Evolutionary conservation across 1,140 invertebrate genomes (phyloP).

Genomic region (Eurytemora carolleeae): DNA sequence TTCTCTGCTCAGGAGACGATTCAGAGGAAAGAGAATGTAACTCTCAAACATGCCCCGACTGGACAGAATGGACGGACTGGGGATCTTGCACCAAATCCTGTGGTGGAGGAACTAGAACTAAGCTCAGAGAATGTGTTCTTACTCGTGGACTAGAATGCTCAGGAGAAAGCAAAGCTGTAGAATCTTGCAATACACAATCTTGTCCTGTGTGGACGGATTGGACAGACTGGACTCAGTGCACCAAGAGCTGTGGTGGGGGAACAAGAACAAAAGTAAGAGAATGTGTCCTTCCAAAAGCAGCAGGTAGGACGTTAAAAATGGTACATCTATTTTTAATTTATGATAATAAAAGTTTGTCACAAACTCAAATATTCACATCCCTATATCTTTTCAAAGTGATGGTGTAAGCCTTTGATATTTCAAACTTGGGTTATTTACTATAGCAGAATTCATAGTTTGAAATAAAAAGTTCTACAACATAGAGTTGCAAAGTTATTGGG

Average conservation of each 20-base stretch:
- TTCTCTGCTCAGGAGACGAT: background rate
- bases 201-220: conserved; percentile 5
- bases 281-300: background rate
- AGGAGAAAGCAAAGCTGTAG: background rate
- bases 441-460: no score
- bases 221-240: conserved; percentile 4
- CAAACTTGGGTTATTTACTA: no score
- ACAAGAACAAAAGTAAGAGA: background rate
- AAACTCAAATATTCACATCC: no score
- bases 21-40: background rate
- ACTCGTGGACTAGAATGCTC: background rate
- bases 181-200: background rate
- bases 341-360: no score
- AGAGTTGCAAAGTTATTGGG: no score
- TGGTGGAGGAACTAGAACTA: conserved; percentile 33
- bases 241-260: conserved; percentile 1
- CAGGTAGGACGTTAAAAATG: no score
- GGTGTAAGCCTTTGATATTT: no score
- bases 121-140: conserved; percentile 27
- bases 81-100: conserved; percentile 32
- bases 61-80: conserved; percentile 32
- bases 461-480: no score
- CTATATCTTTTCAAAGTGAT: no score
- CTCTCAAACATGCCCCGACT: conserved; percentile 19
- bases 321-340: no score